Evolutionary conservation across 37 sponge, comb jelly and placozoan species (phyloP), one percentile per base, ranked within the genome.

Genomic region (Aphrocallistes beatrix): DNA sequence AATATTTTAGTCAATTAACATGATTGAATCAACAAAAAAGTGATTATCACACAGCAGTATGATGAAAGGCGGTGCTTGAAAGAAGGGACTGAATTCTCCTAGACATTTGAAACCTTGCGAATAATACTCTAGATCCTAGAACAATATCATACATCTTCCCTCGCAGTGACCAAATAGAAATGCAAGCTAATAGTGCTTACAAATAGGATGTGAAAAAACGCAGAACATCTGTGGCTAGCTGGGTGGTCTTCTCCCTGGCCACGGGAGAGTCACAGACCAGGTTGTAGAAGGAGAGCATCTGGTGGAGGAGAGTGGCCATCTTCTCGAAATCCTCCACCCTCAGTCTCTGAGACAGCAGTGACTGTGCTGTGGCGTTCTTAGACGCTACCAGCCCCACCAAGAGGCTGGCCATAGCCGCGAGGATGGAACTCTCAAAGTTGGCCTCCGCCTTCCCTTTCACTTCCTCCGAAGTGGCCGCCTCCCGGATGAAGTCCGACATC

Each of bases 401-500:
- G 6, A 60, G n/a, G 34, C 75, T 60, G 34, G 21, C n/a, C 75
- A 60, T 60, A 60, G 75, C 75, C 3, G 75, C 75, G 34, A 60
- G 25, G 75, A 60, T 60, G 34, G 75, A 60, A 28, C 75, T 60
- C 75, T 60, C 75, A 13, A 60, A 60, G 34, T 60, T 60, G 75
- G 75, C 75, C 3, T 19, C n/a, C 3, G 75, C 75, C 21, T 60
- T 60, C 8, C 75, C 75, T 30, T 60, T 60, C 25, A 60, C 75
- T 60, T 60, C 75, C n/a, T 60, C 75, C 17, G 75, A 60, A 30
- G 75, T 60, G 34, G 75, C 8, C 6, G 75, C 75, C 34, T 60
- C 75, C 34, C 75, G 75, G 34, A 60, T 60, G 75, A 60, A 60
- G 75, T 60, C 75, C n/a, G 75, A 60, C 75, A 60, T 60, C n/a